Conservation (phyloP, 2,888 invertebrate species). For the Heliconius charithonia region DNA sequence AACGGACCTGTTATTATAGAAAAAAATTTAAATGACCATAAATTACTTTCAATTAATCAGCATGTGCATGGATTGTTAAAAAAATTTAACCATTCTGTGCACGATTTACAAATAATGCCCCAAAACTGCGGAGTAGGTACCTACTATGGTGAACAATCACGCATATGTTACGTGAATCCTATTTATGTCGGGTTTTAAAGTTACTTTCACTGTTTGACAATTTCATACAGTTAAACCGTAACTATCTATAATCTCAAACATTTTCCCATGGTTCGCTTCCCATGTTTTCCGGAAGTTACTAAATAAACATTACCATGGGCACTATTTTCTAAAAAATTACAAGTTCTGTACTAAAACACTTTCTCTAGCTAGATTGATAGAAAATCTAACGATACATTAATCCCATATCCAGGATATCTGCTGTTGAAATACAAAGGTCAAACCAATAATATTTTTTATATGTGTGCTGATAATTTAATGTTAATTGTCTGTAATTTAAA, state of each 20-base stretch:
- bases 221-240: slow-evolving; percentile 33
- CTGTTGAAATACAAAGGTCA: not conserved
- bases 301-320: not conserved
- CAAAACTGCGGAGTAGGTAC: slow-evolving; percentile 30
- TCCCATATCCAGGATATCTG: not conserved
- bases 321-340: slow-evolving; percentile 11
- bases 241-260: slow-evolving; percentile 33
- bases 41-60: slow-evolving; percentile 27
- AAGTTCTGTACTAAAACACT: not conserved
- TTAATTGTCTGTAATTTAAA: not conserved
- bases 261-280: slow-evolving; percentile 38
- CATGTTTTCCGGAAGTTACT: slow-evolving; percentile 35
- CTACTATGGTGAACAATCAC: slow-evolving; percentile 46
- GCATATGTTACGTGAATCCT: slow-evolving; percentile 45
- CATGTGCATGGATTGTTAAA: slow-evolving; percentile 35
- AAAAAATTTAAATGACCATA: not conserved
- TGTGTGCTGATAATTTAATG: not conserved
- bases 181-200: slow-evolving; percentile 45
- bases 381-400: not conserved
- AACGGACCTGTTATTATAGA: too few relatives aligned
- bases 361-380: not conserved
- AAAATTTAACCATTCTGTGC: slow-evolving; percentile 32
- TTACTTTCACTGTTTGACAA: slow-evolving; percentile 55
- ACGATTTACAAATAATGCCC: slow-evolving; percentile 46
- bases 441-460: not conserved